phyloP scores from a whole-genome alignment of 2,113 vertebrate species.

The Aldabrachelys gigantea region DNA sequence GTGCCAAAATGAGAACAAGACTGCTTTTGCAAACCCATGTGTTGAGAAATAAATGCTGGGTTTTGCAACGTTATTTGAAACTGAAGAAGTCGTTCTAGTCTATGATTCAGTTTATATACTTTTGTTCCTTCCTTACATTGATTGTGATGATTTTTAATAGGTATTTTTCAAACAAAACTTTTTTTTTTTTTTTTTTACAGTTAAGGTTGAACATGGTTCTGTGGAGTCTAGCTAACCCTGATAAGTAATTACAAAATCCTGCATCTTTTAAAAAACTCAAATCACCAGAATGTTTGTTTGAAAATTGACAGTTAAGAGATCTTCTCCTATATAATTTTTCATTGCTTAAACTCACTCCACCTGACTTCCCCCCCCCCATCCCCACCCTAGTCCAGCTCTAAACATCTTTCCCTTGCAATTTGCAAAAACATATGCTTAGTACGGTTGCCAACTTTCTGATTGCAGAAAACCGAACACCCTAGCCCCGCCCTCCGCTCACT shows the following conservation, averaged over 20 bases:
- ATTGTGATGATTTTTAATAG: neutral
- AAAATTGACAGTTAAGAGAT: neutral
- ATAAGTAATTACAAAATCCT: neutral
- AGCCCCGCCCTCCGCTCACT: no score
- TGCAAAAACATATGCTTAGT: neutral
- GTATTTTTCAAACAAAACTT: neutral
- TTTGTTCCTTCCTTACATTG: neutral
- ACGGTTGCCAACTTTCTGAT: no score
- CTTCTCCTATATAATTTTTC: conserved; percentile 19
- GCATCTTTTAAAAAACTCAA: neutral
- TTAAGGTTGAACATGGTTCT: neutral
- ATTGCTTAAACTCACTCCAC: conserved; percentile 26
- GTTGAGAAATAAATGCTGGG: conserved; percentile 42
- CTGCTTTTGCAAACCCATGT: conserved; percentile 17
- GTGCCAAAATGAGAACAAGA: conserved; percentile 52
- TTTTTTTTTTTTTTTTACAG: neutral
- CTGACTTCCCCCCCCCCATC: neutral
- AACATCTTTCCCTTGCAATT: neutral
- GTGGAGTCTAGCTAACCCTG: neutral
- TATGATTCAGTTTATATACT: neutral
- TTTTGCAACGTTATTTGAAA: conserved; percentile 38
- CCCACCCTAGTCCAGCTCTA: conserved; percentile 21
- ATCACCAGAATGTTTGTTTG: neutral
- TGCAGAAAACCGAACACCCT: no score
- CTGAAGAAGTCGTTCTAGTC: neutral